Percentiles rank a stretch among this genome's conserved stretches.
Conservation (phyloP, 2,888 invertebrate species). For the Tromatobia lineatoria region DNA sequence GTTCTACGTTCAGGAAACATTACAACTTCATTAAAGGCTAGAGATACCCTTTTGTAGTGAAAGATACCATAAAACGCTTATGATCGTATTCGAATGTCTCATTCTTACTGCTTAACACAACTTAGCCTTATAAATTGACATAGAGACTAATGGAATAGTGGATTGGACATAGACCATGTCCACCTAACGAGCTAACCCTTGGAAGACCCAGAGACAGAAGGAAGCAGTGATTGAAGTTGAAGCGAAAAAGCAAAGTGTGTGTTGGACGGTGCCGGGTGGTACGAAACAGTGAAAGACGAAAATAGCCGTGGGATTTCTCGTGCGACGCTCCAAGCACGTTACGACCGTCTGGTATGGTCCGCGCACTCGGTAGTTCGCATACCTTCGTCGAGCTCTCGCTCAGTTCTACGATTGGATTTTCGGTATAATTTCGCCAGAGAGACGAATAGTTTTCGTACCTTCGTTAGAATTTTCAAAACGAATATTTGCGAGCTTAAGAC, state of each 20-base stretch:
- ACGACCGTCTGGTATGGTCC: constrained; percentile 44
- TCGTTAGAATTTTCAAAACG: constrained; percentile 27
- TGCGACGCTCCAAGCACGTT: constrained; percentile 33
- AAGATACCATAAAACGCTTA: background rate
- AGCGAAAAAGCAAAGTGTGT: constrained; percentile 42
- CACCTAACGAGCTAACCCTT: too few species aligned
- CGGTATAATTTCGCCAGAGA: constrained; percentile 6
- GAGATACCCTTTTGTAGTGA: background rate
- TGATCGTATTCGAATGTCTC: background rate
- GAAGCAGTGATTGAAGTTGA: constrained; percentile 13
- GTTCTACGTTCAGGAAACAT: background rate
- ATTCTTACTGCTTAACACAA: background rate
- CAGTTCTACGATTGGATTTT: constrained; percentile 23
- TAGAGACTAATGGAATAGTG: background rate
- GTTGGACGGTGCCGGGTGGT: constrained; percentile 29
- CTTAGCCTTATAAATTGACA: background rate
- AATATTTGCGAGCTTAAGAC: background rate
- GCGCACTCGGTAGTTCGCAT: constrained; percentile 27
- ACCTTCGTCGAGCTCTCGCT: constrained; percentile 3
- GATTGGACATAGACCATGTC: background rate
- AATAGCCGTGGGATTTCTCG: constrained; percentile 57
- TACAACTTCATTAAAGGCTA: background rate
- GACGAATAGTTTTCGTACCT: constrained; percentile 39
- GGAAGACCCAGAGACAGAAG: background rate
- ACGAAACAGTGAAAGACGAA: constrained; percentile 45